These are phyloP conservation scores for Dryobates pubescens DNA, from an alignment of 2,797 vertebrate genomes.

Conservation along the genomic window DNA sequence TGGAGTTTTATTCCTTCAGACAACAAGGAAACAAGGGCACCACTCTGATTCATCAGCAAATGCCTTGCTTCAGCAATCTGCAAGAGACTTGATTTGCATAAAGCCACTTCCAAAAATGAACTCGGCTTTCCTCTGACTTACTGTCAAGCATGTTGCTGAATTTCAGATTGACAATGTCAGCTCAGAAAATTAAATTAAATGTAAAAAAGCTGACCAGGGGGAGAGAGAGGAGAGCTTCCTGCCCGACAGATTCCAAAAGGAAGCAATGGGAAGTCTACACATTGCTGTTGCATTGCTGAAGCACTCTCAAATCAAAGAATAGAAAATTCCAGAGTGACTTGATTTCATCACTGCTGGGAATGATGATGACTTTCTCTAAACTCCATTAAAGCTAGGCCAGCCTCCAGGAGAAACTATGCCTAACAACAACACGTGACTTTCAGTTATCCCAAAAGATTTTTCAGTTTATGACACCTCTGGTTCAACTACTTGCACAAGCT, in stretches of 20 bases:
- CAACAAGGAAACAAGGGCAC: constrained; percentile 63
- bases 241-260: background rate
- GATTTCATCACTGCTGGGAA: constrained; percentile 24
- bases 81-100: constrained; percentile 74
- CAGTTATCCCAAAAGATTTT: background rate
- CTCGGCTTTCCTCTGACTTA: constrained; percentile 37
- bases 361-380: background rate
- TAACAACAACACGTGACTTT: background rate
- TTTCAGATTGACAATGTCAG: constrained; percentile 79
- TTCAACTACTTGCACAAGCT: background rate
- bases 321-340: background rate
- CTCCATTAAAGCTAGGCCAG: background rate
- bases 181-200: constrained; percentile 72
- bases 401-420: background rate
- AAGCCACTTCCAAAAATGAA: constrained; percentile 80
- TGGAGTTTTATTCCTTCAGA: constrained; percentile 41
- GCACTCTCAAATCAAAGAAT: constrained; percentile 6
- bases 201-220: constrained; percentile 53
- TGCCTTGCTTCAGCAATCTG: constrained; percentile 56
- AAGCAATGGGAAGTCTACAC: background rate
- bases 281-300: background rate
- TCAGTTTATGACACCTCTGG: background rate
- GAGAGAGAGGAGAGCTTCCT: background rate
- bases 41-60: constrained; percentile 75
- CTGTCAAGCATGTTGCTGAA: constrained; percentile 69